phyloP scores from a whole-genome alignment of 2,888 invertebrate species.

The Caenorhabditis macrosperma region DNA sequence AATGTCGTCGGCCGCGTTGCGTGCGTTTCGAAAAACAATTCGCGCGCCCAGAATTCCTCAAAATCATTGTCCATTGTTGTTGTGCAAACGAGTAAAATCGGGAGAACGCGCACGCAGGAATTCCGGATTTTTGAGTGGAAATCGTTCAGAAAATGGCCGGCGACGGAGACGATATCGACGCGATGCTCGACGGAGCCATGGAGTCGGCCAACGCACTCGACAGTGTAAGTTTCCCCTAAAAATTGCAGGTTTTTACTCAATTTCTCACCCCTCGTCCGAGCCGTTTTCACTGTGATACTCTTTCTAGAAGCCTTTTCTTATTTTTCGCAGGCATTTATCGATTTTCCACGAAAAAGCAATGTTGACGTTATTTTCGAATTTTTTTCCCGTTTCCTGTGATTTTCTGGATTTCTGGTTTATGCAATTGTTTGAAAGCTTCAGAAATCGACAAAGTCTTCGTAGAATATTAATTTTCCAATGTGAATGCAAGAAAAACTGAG shows the following conservation, averaged over 20 bases:
- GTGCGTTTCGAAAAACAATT: slow-evolving; percentile 11
- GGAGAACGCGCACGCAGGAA: neutral
- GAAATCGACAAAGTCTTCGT: no score
- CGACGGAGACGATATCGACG: slow-evolving; percentile 64
- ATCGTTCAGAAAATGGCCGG: slow-evolving; percentile 47
- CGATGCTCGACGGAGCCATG: slow-evolving; percentile 68
- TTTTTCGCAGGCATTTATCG: slow-evolving; percentile 25
- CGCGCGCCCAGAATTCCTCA: slow-evolving; percentile 13
- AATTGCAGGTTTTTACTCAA: neutral
- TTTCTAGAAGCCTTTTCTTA: neutral
- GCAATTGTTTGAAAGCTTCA: no score
- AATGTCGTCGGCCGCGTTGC: slow-evolving; percentile 28
- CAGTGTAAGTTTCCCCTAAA: slow-evolving; percentile 4
- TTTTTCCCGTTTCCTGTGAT: no score
- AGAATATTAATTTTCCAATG: no score
- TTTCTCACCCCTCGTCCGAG: neutral
- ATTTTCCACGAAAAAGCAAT: slow-evolving; percentile 12
- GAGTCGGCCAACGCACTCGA: slow-evolving; percentile 7
- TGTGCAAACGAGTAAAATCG: neutral
- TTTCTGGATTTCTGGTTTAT: no score
- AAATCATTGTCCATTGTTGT: no score
- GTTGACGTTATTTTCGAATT: neutral
- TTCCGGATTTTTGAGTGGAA: neutral
- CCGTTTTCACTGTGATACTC: neutral
- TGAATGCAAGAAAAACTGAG: no score